Percentiles rank a stretch among this genome's conserved stretches.
Conservation (phyloP, 2,797 vertebrate genomes). For the Sparus aurata region DNA sequence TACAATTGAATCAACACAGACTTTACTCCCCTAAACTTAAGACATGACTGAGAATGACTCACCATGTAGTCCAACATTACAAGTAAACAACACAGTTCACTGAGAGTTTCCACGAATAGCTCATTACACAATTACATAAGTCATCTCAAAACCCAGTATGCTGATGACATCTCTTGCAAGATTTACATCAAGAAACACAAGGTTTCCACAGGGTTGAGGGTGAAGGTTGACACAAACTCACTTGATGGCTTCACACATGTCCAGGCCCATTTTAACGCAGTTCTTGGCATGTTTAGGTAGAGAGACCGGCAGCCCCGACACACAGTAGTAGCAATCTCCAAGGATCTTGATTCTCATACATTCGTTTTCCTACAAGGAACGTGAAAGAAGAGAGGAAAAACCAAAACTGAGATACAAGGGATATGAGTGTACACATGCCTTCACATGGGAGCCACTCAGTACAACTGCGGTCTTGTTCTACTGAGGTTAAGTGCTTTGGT, state of each 20-base stretch:
- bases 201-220: not conserved
- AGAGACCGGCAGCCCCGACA: conserved; percentile 96
- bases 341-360: conserved; percentile 99
- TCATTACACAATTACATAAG: not conserved
- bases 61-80: not conserved
- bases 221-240: conserved; percentile 80
- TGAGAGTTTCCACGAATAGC: not conserved
- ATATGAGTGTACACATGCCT: not conserved
- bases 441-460: not conserved
- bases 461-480: not conserved
- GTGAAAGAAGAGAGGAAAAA: not conserved
- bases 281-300: conserved; percentile 96
- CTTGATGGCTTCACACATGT: conserved; percentile 99
- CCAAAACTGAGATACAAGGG: not conserved
- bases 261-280: conserved; percentile 99
- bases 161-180: not conserved
- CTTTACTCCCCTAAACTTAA: not conserved
- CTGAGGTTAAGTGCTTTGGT: not conserved
- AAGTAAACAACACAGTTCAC: not conserved
- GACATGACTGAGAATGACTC: conserved; percentile 1
- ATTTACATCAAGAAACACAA: not conserved
- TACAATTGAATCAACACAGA: not conserved
- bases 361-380: conserved; percentile 92
- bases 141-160: not conserved
- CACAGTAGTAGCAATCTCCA: conserved; percentile 99